Conservation (phyloP, 2,888 invertebrate species). For the Myathropa florea region DNA sequence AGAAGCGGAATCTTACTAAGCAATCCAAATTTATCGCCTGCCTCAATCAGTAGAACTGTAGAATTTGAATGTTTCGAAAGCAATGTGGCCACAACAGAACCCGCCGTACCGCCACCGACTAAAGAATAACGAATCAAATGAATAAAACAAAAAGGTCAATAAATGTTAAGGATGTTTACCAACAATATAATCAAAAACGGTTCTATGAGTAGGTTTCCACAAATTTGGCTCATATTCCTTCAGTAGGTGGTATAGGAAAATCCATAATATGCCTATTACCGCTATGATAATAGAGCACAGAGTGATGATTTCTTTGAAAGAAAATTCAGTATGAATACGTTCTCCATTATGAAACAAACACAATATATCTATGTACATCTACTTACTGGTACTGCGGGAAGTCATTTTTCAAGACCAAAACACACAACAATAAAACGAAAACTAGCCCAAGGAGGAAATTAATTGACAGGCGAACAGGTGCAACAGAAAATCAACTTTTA, state of each 20-base stretch:
- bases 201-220: constrained; percentile 71
- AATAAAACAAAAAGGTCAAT: background rate
- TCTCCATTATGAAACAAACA: background rate
- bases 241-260: constrained; percentile 73
- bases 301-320: constrained; percentile 73
- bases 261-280: constrained; percentile 73
- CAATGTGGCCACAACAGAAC: constrained; percentile 86
- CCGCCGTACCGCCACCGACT: constrained; percentile 88
- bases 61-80: constrained; percentile 83
- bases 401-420: background rate
- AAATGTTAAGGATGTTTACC: constrained; percentile 72
- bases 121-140: background rate
- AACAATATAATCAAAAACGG: constrained; percentile 77
- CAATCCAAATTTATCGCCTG: constrained; percentile 86
- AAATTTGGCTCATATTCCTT: constrained; percentile 75
- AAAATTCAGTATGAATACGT: background rate
- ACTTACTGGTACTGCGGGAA: background rate
- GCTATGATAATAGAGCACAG: constrained; percentile 73
- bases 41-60: constrained; percentile 86
- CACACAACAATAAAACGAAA: constrained; percentile 14
- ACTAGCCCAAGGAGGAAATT: background rate
- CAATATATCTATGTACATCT: background rate
- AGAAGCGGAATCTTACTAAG: constrained; percentile 84
- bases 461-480: background rate
- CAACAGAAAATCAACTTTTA: constrained; percentile 23